phyloP scores from a whole-genome alignment of 2,888 invertebrate genomes.

The Ornithoptera priamus region DNA sequence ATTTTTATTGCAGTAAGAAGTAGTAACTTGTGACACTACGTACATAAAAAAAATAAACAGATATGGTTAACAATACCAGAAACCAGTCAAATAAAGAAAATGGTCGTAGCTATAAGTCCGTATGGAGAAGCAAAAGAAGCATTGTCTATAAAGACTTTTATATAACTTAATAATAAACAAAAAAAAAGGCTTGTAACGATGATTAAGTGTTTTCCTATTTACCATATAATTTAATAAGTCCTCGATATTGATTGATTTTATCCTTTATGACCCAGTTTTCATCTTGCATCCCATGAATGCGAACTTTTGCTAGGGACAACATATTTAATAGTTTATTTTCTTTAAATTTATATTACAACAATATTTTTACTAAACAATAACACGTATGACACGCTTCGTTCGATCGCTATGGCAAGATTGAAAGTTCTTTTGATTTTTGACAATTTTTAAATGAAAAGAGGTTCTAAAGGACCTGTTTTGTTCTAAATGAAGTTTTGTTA shows the following conservation, averaged over 20 bases:
- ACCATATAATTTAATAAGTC: constrained; percentile 83
- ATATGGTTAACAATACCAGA: too few relatives aligned
- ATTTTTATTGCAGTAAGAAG: too few relatives aligned
- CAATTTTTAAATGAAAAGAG: neutral
- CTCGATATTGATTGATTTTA: constrained; percentile 83
- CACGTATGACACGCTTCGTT: neutral
- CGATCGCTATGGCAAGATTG: neutral
- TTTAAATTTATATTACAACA: neutral
- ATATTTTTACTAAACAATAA: neutral
- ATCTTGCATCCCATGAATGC: constrained; percentile 82
- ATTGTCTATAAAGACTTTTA: too few relatives aligned
- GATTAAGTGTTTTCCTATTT: constrained; percentile 36
- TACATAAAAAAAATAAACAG: too few relatives aligned
- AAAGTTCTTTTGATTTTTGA: neutral
- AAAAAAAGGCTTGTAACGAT: neutral
- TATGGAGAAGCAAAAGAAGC: too few relatives aligned
- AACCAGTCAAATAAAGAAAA: too few relatives aligned
- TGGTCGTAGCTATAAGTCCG: too few relatives aligned
- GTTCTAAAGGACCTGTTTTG: neutral
- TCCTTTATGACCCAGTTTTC: constrained; percentile 83
- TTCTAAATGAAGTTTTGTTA: too few relatives aligned
- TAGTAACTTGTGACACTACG: too few relatives aligned
- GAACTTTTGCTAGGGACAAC: constrained; percentile 80
- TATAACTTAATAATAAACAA: neutral
- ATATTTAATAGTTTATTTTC: constrained; percentile 46